Percentiles rank a stretch among this genome's conserved stretches.
These are phyloP conservation scores for Orycteropus afer DNA, from an alignment of 2,113 vertebrate genomes.

Conservation along the genomic window DNA sequence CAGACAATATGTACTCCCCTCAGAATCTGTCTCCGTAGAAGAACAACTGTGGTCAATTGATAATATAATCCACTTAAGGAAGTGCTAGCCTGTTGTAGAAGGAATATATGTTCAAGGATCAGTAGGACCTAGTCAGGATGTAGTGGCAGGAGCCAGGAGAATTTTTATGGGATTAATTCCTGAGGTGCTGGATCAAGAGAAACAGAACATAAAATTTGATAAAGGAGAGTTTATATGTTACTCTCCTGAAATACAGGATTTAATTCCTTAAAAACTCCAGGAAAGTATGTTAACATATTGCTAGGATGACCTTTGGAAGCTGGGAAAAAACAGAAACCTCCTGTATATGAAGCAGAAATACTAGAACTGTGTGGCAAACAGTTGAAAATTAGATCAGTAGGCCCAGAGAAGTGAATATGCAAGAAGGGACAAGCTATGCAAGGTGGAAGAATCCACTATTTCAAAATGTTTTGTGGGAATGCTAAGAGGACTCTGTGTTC, in stretches of 20 bases:
- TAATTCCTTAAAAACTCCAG: background rate
- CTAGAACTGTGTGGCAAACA: background rate
- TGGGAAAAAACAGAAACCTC: background rate
- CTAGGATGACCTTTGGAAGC: background rate
- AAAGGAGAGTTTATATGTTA: constrained; percentile 11
- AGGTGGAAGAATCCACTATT: background rate
- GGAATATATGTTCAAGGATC: background rate
- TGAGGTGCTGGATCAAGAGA: background rate
- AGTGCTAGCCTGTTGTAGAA: background rate
- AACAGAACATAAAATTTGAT: constrained; percentile 14
- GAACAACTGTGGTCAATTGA: background rate
- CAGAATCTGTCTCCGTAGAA: background rate
- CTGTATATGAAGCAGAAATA: constrained; percentile 28
- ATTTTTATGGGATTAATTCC: background rate
- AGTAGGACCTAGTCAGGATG: background rate
- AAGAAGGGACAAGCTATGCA: background rate
- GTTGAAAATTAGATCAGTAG: background rate
- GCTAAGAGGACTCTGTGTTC: background rate
- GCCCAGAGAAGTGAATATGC: background rate
- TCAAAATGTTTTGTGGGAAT: background rate
- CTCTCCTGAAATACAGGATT: background rate
- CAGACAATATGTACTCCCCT: background rate
- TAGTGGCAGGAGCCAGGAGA: background rate
- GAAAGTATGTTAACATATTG: background rate
- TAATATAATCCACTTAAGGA: background rate